Conservation (phyloP, 2,888 invertebrate species). For the Ochropleura plecta region DNA sequence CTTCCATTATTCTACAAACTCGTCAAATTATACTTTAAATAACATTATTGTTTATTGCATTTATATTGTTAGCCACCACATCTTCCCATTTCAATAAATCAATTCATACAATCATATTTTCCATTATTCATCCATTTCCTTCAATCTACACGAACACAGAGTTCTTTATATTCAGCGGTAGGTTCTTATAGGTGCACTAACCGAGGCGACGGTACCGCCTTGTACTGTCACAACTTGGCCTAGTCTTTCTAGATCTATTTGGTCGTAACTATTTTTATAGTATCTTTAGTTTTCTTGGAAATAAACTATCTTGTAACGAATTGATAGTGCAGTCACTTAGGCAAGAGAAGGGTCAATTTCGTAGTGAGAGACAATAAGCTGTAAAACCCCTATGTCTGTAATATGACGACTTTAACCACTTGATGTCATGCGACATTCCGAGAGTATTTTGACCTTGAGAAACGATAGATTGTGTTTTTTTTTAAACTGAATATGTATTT, state of each 20-base stretch:
- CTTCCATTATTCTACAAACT: not conserved
- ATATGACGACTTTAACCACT: too few species aligned
- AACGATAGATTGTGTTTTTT: not conserved
- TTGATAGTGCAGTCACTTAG: too few species aligned
- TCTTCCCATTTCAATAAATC: slow-evolving; percentile 30
- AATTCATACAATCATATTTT: slow-evolving; percentile 20
- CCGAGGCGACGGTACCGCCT: slow-evolving; percentile 51
- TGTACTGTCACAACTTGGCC: slow-evolving; percentile 37
- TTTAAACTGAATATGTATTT: not conserved
- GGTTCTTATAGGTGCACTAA: slow-evolving; percentile 30
- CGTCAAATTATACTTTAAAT: not conserved
- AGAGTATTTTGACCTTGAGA: too few species aligned
- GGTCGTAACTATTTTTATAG: slow-evolving; percentile 11
- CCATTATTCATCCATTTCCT: slow-evolving; percentile 39
- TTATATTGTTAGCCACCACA: not conserved
- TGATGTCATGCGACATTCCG: not conserved
- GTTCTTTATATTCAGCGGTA: slow-evolving; percentile 17
- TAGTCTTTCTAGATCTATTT: slow-evolving; percentile 30
- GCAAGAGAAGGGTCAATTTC: too few species aligned
- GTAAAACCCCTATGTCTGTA: too few species aligned
- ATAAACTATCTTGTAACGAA: too few species aligned
- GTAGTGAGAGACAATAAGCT: too few species aligned
- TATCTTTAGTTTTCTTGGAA: slow-evolving; percentile 1
- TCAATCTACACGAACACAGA: slow-evolving; percentile 35
- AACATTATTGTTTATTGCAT: not conserved